Conservation (phyloP, 2,888 invertebrate species). For the Volucella bombylans region DNA sequence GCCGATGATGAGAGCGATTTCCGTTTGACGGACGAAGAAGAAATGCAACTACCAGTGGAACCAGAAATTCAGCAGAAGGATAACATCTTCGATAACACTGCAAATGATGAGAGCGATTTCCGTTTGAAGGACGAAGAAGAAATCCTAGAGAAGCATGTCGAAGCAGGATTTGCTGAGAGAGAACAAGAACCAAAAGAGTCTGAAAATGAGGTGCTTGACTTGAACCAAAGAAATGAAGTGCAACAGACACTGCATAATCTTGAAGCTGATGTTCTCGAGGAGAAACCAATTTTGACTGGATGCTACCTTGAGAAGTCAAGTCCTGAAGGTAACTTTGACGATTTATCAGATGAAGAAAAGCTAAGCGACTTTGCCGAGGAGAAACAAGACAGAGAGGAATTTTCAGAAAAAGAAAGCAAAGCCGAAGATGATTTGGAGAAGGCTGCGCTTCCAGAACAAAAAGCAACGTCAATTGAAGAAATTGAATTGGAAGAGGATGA, state of each 20-base stretch:
- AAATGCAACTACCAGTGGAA: slow-evolving; percentile 25
- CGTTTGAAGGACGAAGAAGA: slow-evolving; percentile 69
- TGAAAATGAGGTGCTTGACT: slow-evolving; percentile 43
- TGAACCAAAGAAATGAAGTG: slow-evolving; percentile 62
- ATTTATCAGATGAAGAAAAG: slow-evolving; percentile 34
- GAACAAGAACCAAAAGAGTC: slow-evolving; percentile 7
- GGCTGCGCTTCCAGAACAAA: slow-evolving; percentile 37
- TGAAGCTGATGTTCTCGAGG: slow-evolving; percentile 64
- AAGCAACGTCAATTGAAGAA: slow-evolving; percentile 29
- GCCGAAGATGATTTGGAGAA: slow-evolving; percentile 20
- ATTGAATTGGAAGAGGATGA: slow-evolving; percentile 62
- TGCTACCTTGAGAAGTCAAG: slow-evolving; percentile 9
- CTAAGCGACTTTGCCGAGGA: slow-evolving; percentile 54
- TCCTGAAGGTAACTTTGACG: slow-evolving; percentile 24
- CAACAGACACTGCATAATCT: slow-evolving; percentile 59
- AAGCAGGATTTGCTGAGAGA: slow-evolving; percentile 38
- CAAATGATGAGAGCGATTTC: slow-evolving; percentile 56
- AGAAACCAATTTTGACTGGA: slow-evolving; percentile 67
- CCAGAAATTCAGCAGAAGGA: slow-evolving; percentile 19
- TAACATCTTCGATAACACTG: slow-evolving; percentile 13
- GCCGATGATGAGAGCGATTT: slow-evolving; percentile 58
- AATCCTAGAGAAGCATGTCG: slow-evolving; percentile 55
- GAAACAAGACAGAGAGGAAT: slow-evolving; percentile 59
- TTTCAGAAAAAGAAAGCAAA: slow-evolving; percentile 60
- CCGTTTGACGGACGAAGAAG: slow-evolving; percentile 68